Evolutionary conservation across 2,797 vertebrate genomes (phyloP), one percentile per base, ranked within the genome.

Genomic region (Balearica regulorum): DNA sequence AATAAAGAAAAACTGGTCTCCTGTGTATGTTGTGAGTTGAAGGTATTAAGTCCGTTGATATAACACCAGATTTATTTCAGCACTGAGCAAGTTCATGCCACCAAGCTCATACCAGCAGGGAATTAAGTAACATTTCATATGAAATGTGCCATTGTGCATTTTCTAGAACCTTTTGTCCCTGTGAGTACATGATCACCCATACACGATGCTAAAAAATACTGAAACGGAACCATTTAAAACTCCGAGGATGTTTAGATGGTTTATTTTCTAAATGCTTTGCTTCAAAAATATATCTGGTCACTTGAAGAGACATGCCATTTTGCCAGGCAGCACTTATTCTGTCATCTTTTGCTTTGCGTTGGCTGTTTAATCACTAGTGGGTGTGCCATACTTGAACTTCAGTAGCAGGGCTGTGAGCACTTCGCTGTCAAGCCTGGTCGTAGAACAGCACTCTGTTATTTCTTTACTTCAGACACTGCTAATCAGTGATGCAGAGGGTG

Each of bases 401-500:
- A 64, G 53, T 16, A 71, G 54, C 37, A 49, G 81, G 39, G 21
- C 72, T 79, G 26, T 37, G 75, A 78, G 49, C 53, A 71, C 66
- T 53, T 77, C 48, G 43, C 24, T 54, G 79, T 51, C 64, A 35
- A 80, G 35, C 51, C 57, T 83, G 51, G n/a, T 54, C 1, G 0
- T 13, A 70, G 73, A 82, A 85, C 28, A 60, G 48, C 44, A 39
- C 44, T 16, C 35, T 61, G 19, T 51, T 65, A 16, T 65, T 93
- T 37, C 51, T 66, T 80, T n/a, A 21, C 55, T 76, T 86, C 72
- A 95, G 72, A 51, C 2, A 7, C 39, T 90, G 76, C 69, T 90
- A 31, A 88, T 86, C 51, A 72, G 69, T 81, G 85, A 83, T 91
- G 87, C 46, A 43, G 87, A 83, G 46, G 17, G 80, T 96, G 95